Evolutionary conservation across 1,140 invertebrate species (phyloP).

Genomic region (Orussus abietinus): DNA sequence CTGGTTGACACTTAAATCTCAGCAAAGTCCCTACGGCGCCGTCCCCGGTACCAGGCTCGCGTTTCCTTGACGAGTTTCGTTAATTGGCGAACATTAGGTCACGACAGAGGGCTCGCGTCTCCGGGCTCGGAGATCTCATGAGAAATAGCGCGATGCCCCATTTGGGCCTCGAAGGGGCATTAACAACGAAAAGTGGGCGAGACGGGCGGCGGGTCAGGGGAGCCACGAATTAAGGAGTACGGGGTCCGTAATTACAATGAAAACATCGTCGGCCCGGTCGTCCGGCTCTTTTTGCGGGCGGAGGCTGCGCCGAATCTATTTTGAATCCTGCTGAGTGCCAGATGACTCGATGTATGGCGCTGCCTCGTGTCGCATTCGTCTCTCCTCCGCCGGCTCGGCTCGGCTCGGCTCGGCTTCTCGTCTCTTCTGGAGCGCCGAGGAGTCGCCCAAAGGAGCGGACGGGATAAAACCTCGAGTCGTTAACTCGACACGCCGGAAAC

Average conservation of each 20-base stretch:
- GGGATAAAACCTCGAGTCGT: slow-evolving; percentile 44
- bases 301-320: slow-evolving; percentile 42
- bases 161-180: too few relatives aligned
- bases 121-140: too few relatives aligned
- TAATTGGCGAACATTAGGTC: too few relatives aligned
- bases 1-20: too few relatives aligned
- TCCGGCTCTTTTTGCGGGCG: background rate
- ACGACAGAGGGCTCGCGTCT: too few relatives aligned
- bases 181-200: too few relatives aligned
- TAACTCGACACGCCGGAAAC: slow-evolving; percentile 51
- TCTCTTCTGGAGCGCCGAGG: slow-evolving; percentile 4
- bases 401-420: slow-evolving; percentile 7
- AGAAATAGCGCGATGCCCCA: too few relatives aligned
- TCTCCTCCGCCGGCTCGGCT: slow-evolving; percentile 6
- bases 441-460: slow-evolving; percentile 17
- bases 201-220: too few relatives aligned
- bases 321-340: slow-evolving; percentile 50
- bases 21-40: too few relatives aligned
- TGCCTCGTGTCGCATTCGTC: slow-evolving; percentile 19
- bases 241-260: slow-evolving; percentile 43
- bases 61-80: too few relatives aligned
- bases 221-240: slow-evolving; percentile 1
- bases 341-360: slow-evolving; percentile 44
- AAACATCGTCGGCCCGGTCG: slow-evolving; percentile 39
- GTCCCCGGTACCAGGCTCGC: background rate